phyloP scores from a whole-genome alignment of 2,113 vertebrate species.

The Ancistrus triradiatus region DNA sequence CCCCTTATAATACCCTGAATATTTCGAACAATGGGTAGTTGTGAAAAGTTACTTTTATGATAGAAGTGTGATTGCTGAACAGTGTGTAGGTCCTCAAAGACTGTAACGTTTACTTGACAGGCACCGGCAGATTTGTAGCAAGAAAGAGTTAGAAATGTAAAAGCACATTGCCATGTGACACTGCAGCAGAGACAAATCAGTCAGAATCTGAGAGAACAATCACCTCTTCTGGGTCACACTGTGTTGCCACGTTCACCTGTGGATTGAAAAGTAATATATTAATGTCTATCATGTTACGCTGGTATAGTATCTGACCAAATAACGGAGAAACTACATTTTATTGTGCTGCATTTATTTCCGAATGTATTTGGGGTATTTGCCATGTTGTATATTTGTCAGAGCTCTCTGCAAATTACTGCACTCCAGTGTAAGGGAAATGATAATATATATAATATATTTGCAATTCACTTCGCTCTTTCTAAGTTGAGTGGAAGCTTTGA shows the following conservation, averaged over 20 bases:
- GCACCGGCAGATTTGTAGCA: background rate
- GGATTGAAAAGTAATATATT: constrained; percentile 18
- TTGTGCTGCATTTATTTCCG: too few relatives aligned
- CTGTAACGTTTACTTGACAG: background rate
- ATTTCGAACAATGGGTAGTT: too few relatives aligned
- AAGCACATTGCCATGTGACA: background rate
- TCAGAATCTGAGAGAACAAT: constrained; percentile 83
- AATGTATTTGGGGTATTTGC: too few relatives aligned
- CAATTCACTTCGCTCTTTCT: too few relatives aligned
- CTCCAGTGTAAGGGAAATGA: too few relatives aligned
- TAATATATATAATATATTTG: too few relatives aligned
- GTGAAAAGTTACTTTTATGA: background rate
- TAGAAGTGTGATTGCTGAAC: background rate
- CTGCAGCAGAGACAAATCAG: constrained; percentile 40
- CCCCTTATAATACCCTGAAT: constrained; percentile 9
- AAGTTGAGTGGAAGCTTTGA: too few relatives aligned
- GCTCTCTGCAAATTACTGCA: too few relatives aligned
- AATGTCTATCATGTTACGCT: too few relatives aligned
- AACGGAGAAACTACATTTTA: too few relatives aligned
- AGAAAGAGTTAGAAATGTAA: background rate
- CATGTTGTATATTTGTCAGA: too few relatives aligned
- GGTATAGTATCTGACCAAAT: too few relatives aligned
- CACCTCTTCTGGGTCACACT: constrained; percentile 83
- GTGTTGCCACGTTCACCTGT: constrained; percentile 80
- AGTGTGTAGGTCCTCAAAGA: background rate